These are phyloP conservation scores for Sipha flava DNA, from an alignment of 1,140 invertebrate species.

Conservation along the genomic window DNA sequence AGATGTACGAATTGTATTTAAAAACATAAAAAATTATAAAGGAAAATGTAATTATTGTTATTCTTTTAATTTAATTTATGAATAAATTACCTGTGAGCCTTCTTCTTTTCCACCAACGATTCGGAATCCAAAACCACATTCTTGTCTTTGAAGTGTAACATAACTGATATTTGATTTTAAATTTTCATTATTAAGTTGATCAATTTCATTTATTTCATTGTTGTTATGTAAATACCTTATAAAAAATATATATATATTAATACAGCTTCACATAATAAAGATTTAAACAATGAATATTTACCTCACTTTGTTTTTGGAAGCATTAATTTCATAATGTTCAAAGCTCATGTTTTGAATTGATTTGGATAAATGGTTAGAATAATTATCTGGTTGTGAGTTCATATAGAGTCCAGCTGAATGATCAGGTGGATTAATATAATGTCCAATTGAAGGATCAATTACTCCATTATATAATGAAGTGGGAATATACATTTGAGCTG, in stretches of 20 bases:
- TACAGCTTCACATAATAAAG: too few species aligned
- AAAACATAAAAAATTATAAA: not conserved
- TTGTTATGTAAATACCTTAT: slow-evolving; percentile 23
- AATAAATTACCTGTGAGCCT: slow-evolving; percentile 69
- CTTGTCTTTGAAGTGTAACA: slow-evolving; percentile 69
- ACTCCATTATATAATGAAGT: not conserved
- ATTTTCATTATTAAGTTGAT: not conserved
- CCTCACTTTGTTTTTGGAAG: not conserved
- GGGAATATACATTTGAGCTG: not conserved
- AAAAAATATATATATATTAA: too few species aligned
- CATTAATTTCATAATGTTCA: slow-evolving; percentile 4
- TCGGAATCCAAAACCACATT: slow-evolving; percentile 90
- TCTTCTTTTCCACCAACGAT: slow-evolving; percentile 98
- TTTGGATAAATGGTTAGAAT: slow-evolving; percentile 5
- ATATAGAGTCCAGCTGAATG: not conserved
- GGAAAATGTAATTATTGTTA: not conserved
- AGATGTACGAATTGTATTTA: too few species aligned
- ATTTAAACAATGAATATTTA: slow-evolving; percentile 1
- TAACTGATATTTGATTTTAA: slow-evolving; percentile 42
- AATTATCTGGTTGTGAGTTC: not conserved
- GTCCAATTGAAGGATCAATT: not conserved
- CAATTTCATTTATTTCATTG: slow-evolving; percentile 14
- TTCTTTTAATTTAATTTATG: not conserved
- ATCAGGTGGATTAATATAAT: not conserved
- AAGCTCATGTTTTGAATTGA: not conserved